Evolutionary conservation across 2,113 vertebrate species (phyloP).

Genomic region (Arenaria interpres): DNA sequence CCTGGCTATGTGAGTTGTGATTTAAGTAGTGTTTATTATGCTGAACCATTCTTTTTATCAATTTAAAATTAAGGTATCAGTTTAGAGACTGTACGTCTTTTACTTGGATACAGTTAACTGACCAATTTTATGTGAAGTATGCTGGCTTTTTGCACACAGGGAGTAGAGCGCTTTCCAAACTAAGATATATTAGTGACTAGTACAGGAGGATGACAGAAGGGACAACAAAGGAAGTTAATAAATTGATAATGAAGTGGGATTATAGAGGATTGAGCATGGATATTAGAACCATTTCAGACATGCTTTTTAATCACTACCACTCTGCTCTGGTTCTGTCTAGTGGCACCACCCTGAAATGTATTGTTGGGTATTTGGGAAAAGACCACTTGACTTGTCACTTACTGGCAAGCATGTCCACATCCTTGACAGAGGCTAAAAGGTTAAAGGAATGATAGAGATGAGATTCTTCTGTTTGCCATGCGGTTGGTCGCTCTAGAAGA

Average conservation of each 20-base stretch:
- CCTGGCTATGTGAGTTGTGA: background rate
- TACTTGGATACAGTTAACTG: background rate
- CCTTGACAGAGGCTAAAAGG: background rate
- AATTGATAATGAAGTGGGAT: conserved; percentile 56
- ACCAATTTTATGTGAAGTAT: background rate
- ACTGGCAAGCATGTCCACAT: background rate
- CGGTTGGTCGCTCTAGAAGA: background rate
- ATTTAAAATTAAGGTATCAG: background rate
- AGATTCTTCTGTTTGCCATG: background rate
- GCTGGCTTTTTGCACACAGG: background rate
- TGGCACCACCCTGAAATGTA: background rate
- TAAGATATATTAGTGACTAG: background rate
- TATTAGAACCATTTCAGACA: conserved; percentile 44
- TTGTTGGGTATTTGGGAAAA: conserved; percentile 7
- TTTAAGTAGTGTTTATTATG: background rate
- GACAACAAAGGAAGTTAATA: conserved; percentile 52
- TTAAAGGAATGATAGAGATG: background rate
- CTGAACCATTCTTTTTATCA: background rate
- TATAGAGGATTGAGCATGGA: conserved; percentile 35
- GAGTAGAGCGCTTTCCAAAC: background rate
- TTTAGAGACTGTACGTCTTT: background rate
- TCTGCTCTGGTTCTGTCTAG: conserved; percentile 2
- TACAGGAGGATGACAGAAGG: conserved; percentile 10
- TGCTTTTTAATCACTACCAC: conserved; percentile 25
- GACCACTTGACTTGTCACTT: background rate